These are phyloP conservation scores for Nothocercus julius DNA, from an alignment of 2,113 vertebrate genomes.

Conservation along the genomic window DNA sequence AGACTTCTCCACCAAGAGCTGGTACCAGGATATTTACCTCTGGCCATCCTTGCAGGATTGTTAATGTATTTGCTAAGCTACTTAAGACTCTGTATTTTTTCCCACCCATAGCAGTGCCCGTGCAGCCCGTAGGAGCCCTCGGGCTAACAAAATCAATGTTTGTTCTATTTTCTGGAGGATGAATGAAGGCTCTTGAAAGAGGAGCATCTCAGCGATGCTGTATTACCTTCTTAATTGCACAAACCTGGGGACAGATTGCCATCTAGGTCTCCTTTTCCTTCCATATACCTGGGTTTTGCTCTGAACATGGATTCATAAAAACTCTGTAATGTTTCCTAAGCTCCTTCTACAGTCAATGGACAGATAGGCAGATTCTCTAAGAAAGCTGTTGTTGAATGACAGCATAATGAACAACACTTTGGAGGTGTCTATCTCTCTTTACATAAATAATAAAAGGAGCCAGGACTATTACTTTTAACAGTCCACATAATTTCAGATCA, in stretches of 20 bases:
- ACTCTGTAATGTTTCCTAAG: not conserved
- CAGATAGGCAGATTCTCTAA: not conserved
- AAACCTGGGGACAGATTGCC: not conserved
- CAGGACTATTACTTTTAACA: not conserved
- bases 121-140: not conserved
- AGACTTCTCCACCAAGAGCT: not conserved
- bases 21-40: not conserved
- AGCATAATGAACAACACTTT: not conserved
- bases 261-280: not conserved
- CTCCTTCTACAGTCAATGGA: not conserved
- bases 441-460: constrained; percentile 26
- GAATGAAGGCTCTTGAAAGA: not conserved
- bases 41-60: not conserved
- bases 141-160: not conserved
- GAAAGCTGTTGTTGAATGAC: not conserved
- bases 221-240: not conserved
- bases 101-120: not conserved
- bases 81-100: not conserved
- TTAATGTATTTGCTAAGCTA: not conserved
- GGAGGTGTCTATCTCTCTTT: constrained; percentile 1
- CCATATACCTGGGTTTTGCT: not conserved
- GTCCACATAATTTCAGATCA: constrained; percentile 24
- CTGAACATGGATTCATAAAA: not conserved
- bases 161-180: not conserved
- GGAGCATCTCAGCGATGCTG: not conserved